Base-by-base conservation (phyloP, 2,888 invertebrate genomes). In the Limnephilus rhombicus region DNA sequence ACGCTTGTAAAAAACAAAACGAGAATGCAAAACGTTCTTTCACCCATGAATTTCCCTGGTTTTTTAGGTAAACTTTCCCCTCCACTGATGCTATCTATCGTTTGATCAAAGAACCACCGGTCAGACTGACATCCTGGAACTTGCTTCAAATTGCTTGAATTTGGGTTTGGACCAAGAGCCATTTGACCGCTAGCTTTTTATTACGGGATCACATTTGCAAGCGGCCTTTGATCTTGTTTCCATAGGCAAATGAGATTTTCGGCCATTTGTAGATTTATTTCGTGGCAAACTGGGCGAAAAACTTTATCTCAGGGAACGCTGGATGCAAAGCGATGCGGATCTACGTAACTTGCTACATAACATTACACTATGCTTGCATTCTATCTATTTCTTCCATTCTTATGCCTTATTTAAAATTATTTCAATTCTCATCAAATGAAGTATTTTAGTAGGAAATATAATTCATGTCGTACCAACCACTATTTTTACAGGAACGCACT, bases 61-160 rank as follows among this genome's bases (percentile, higher is more conserved):
- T 86, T 86, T 41, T 68, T 68, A 68, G 24, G n/a, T 68, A n/a
- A 12, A 41, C 41, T 85, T 85, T 87, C 34, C 31, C 87, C 85
- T 41, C 87, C n/a, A 29, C 68, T 53, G 2, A 18, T 53, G 31
- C 87, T 24, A 87, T 87, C 87, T 87, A 53, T 31, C 87, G 53
- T 29, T n/a, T 13, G 87, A 87, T 87, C 87, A 87, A 87, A 68
- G 53, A 87, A 87, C 87, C 31, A 68, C 5, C 86, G 49, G 86
- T 45, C 86, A 86, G 29, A 41, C 37, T 49, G 41, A 45, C 86
- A 45, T 86, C 86, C 86, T 13, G 45, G 24, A 45, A 45, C 24
- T 86, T 86, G 86, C 12, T 7, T 13, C 18, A 86, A 86, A 29
- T 86, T 41, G 86, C 45, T 86, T 49, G 24, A 37, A 86, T 86